Conservation (phyloP, 2,888 invertebrate species). For the Mythimna loreyi region DNA sequence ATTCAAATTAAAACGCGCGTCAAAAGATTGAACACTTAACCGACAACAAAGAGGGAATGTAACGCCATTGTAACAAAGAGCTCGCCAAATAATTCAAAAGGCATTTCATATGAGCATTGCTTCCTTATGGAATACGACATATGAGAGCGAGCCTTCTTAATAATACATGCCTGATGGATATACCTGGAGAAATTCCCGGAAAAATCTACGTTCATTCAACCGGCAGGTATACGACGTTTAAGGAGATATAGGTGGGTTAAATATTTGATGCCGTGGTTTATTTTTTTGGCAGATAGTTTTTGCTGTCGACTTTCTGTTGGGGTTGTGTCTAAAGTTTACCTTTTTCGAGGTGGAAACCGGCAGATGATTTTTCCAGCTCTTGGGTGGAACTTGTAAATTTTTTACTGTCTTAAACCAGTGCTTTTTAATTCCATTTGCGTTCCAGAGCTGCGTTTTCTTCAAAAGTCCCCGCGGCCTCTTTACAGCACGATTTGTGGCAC, state of each 20-base stretch:
- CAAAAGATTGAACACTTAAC: conserved; percentile 56
- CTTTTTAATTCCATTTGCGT: too few relatives aligned
- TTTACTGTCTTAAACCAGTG: too few relatives aligned
- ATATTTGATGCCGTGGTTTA: conserved; percentile 12
- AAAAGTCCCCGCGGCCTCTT: too few relatives aligned
- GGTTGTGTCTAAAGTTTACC: not conserved
- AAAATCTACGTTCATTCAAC: conserved; percentile 52
- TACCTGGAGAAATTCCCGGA: conserved; percentile 37
- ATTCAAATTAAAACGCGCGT: conserved; percentile 57
- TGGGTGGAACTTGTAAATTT: too few relatives aligned
- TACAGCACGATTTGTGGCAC: too few relatives aligned
- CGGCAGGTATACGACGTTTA: not conserved
- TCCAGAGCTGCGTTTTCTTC: too few relatives aligned
- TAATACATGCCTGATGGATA: conserved; percentile 63
- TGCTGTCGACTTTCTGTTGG: not conserved
- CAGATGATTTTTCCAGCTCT: too few relatives aligned
- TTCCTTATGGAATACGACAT: conserved; percentile 59
- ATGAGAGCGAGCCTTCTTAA: conserved; percentile 54
- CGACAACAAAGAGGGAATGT: conserved; percentile 52
- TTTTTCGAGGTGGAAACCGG: too few relatives aligned
- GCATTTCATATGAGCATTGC: conserved; percentile 68
- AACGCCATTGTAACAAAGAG: conserved; percentile 55
- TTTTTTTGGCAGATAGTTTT: not conserved
- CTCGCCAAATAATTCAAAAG: conserved; percentile 62
- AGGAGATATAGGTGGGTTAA: not conserved